Percentiles rank a stretch among this genome's conserved stretches.
Evolutionary conservation across 2,797 vertebrate genomes (phyloP).

Genomic region (Enteromius anoplus): DNA sequence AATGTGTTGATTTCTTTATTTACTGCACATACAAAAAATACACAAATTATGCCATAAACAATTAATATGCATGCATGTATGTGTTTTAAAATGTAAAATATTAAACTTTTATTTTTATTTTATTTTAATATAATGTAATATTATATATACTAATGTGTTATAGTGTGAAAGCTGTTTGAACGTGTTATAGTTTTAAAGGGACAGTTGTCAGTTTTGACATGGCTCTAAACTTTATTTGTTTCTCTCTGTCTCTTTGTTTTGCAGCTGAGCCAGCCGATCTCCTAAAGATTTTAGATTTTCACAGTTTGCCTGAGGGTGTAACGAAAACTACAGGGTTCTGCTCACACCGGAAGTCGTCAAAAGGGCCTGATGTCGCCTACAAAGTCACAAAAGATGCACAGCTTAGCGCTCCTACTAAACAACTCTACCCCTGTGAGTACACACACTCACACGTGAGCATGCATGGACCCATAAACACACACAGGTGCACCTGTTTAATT

Average conservation of each 20-base stretch:
- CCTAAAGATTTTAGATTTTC: conserved; percentile 98
- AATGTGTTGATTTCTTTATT: too few species aligned
- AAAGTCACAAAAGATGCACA: conserved; percentile 93
- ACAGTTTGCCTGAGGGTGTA: conserved; percentile 93
- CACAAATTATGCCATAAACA: not conserved
- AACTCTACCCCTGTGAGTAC: conserved; percentile 90
- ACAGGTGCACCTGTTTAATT: conserved; percentile 7
- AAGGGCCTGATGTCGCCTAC: conserved; percentile 92
- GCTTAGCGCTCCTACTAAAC: conserved; percentile 94
- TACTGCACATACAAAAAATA: not conserved
- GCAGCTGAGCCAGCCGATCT: conserved; percentile 91
- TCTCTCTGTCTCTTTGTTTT: conserved; percentile 30
- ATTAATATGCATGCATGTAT: not conserved
- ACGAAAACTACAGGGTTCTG: conserved; percentile 92
- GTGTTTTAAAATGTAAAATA: not conserved
- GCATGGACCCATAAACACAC: not conserved
- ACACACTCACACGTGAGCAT: not conserved
- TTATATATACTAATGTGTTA: not conserved
- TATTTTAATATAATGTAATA: not conserved
- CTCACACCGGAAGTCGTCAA: conserved; percentile 85
- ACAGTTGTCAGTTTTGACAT: not conserved
- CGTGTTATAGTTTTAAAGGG: not conserved
- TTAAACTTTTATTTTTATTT: too few species aligned
- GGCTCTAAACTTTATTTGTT: not conserved
- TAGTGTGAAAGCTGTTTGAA: not conserved